Evolutionary conservation across 2,113 vertebrate species (phyloP).

Genomic region (Anseranas semipalmata): DNA sequence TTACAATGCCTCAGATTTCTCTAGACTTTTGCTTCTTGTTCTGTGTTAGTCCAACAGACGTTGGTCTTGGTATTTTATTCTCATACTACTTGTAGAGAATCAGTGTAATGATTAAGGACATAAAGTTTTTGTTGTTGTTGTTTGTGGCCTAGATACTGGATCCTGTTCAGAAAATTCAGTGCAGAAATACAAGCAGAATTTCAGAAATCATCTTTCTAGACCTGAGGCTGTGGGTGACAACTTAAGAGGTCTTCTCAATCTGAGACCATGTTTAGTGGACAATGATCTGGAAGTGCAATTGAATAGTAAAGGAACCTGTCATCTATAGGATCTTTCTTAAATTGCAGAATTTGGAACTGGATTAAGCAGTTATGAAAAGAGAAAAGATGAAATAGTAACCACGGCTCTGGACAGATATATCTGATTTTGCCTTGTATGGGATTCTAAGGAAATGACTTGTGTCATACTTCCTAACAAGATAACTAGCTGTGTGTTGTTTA

Average conservation of each 20-base stretch:
- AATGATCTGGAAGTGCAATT: background rate
- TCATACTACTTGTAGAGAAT: background rate
- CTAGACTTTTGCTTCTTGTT: background rate
- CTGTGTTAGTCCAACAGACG: background rate
- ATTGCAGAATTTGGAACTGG: background rate
- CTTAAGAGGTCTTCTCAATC: background rate
- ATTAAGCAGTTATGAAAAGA: background rate
- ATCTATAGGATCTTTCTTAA: background rate
- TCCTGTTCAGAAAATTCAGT: background rate
- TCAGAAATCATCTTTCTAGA: background rate
- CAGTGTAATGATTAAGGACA: background rate
- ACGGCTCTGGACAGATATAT: background rate
- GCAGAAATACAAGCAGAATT: background rate
- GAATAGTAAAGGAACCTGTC: background rate
- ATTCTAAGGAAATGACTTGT: background rate
- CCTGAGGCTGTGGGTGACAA: background rate
- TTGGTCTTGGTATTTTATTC: background rate
- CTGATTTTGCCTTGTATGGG: background rate
- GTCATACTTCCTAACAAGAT: background rate
- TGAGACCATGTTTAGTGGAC: background rate
- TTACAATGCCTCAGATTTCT: accelerated
- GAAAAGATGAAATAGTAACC: background rate
- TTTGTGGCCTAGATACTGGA: background rate
- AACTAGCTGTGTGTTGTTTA: background rate
- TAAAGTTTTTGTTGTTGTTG: background rate